A percentile compares a stretch with the other conserved stretches of the same genome.
These are phyloP conservation scores for Herpetotheres cachinnans DNA, from an alignment of 2,113 vertebrate genomes.

Conservation along the genomic window DNA sequence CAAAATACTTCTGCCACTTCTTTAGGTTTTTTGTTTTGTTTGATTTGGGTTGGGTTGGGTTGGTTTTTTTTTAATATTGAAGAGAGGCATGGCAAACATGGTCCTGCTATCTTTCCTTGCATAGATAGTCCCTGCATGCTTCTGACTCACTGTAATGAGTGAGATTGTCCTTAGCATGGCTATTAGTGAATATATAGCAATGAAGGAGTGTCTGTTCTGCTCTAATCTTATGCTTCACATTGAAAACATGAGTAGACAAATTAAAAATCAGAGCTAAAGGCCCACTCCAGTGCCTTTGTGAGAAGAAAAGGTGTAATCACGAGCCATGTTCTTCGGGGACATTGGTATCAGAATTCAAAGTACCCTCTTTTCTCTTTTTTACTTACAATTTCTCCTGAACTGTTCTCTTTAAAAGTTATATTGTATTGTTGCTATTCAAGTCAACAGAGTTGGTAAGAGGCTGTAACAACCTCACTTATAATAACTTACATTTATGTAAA, in stretches of 20 bases:
- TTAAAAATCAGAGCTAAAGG: background rate
- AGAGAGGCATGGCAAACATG: background rate
- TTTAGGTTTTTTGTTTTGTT: background rate
- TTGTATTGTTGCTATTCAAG: background rate
- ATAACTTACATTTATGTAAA: background rate
- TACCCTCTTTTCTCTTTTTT: background rate
- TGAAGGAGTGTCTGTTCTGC: background rate
- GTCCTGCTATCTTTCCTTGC: background rate
- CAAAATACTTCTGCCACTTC: background rate
- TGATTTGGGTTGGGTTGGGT: background rate
- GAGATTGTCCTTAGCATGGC: background rate
- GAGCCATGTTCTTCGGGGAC: background rate
- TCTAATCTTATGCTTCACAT: background rate
- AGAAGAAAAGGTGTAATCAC: background rate
- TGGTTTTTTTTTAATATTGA: background rate
- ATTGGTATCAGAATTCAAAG: background rate
- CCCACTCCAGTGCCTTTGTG: background rate
- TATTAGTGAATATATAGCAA: background rate
- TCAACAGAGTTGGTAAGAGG: background rate
- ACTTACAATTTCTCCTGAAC: background rate
- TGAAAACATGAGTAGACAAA: background rate
- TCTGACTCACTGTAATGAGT: background rate
- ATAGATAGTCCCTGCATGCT: fast-evolving
- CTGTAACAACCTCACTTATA: background rate
- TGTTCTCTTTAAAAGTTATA: background rate